Conservation (phyloP, 1,140 invertebrate genomes). For the Micrasema longulum region DNA sequence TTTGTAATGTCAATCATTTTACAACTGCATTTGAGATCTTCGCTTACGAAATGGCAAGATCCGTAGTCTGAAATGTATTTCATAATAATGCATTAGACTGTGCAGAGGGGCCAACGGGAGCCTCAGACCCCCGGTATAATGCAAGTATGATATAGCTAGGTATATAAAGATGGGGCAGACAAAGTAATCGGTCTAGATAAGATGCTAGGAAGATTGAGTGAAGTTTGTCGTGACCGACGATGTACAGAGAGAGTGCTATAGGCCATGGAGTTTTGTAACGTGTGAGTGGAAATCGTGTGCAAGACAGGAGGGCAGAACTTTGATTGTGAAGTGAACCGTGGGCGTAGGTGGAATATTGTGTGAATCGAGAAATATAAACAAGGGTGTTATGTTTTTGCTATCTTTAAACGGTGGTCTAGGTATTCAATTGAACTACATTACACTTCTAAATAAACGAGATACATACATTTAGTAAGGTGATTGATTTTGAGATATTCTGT, state of each 20-base stretch:
- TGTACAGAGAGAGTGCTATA: not conserved
- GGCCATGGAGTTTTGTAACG: slow-evolving; percentile 7
- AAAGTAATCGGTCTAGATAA: slow-evolving; percentile 10
- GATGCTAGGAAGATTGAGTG: slow-evolving; percentile 19
- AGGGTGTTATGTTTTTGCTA: no score
- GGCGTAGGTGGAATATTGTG: no score
- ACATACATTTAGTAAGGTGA: no score
- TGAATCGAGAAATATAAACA: no score
- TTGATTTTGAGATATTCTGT: no score
- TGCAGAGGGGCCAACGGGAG: not conserved
- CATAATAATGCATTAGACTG: not conserved
- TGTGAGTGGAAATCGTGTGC: slow-evolving; percentile 15
- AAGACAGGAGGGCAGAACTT: no score
- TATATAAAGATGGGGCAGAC: not conserved
- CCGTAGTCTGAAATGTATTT: not conserved
- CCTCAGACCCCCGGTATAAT: not conserved
- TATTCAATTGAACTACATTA: no score
- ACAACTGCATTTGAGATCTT: not conserved
- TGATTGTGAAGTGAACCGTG: no score
- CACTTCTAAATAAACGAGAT: no score
- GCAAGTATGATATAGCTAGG: not conserved
- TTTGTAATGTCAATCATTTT: slow-evolving; percentile 26
- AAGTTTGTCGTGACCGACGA: slow-evolving; percentile 26
- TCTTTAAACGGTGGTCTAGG: no score
- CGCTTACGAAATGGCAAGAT: slow-evolving; percentile 21